A percentile compares a stretch with the other conserved stretches of the same genome.
Evolutionary conservation across 2,888 invertebrate genomes (phyloP).

Genomic region (Tupiocoris notatus): DNA sequence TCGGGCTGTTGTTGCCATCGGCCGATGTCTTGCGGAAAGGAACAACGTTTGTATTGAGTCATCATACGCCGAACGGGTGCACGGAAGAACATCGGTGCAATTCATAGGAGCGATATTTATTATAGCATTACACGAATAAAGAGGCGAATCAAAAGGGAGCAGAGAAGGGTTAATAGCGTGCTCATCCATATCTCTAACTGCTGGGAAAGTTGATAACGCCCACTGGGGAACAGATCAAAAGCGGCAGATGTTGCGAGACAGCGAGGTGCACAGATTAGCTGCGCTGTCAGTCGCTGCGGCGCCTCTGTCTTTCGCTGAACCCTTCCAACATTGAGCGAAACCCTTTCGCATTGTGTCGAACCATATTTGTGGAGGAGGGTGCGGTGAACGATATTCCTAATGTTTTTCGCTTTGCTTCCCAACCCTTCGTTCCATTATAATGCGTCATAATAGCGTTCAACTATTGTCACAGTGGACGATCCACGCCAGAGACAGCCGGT

Average conservation of each 20-base stretch:
- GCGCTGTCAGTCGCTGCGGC: constrained; percentile 9
- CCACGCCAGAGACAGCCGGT: background rate
- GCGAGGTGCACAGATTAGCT: constrained; percentile 38
- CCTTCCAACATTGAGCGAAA: background rate
- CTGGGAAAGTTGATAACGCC: background rate
- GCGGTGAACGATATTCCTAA: constrained; percentile 4
- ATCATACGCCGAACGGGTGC: background rate
- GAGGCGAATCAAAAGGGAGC: background rate
- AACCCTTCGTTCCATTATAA: background rate
- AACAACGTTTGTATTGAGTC: no score
- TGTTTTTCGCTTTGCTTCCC: constrained; percentile 3
- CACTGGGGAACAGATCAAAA: background rate
- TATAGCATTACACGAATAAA: background rate
- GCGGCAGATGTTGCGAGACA: constrained; percentile 32
- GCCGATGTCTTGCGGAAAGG: no score
- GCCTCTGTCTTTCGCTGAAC: background rate
- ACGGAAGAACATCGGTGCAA: no score
- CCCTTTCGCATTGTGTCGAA: constrained; percentile 18
- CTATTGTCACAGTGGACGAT: background rate
- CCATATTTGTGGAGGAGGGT: constrained; percentile 5
- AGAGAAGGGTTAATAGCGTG: background rate
- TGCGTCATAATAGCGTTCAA: background rate
- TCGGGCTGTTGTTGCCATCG: no score
- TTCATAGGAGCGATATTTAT: background rate
- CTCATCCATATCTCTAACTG: background rate